Percentiles rank a stretch among this genome's conserved stretches.
Conservation (phyloP, 2,113 vertebrate species). For the Pantherophis guttatus region DNA sequence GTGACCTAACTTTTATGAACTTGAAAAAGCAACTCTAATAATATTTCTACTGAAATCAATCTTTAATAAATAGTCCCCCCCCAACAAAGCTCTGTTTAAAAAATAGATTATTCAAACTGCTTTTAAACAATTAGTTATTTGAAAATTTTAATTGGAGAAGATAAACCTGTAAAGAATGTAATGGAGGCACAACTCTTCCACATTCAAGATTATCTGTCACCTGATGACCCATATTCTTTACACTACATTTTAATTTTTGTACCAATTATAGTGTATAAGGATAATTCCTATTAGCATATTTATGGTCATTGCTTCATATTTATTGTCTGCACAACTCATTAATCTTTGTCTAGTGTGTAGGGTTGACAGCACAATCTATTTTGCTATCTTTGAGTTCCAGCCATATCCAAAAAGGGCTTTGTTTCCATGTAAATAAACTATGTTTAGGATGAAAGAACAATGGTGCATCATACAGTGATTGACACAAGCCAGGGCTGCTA, state of each 20-base stretch:
- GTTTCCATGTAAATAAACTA: conserved; percentile 85
- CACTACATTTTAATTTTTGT: conserved; percentile 83
- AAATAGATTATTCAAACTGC: conserved; percentile 65
- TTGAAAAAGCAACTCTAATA: conserved; percentile 64
- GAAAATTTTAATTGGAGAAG: conserved; percentile 71
- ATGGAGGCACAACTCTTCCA: conserved; percentile 75
- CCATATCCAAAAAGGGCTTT: conserved; percentile 81
- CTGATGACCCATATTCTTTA: conserved; percentile 75
- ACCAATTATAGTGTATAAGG: conserved; percentile 90
- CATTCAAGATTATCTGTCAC: conserved; percentile 84
- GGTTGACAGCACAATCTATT: conserved; percentile 99
- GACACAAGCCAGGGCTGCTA: conserved; percentile 86
- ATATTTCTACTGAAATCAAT: conserved; percentile 60
- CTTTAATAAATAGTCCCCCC: conserved; percentile 54
- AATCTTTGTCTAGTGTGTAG: conserved; percentile 97
- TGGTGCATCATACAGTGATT: conserved; percentile 79
- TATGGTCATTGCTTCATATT: conserved; percentile 98
- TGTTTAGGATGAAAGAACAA: conserved; percentile 78
- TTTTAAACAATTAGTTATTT: conserved; percentile 75
- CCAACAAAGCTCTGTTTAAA: conserved; percentile 59
- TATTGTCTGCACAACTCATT: conserved; percentile 97
- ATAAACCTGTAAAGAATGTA: conserved; percentile 75
- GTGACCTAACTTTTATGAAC: conserved; percentile 53
- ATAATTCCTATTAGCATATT: conserved; percentile 98
- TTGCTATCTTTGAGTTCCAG: conserved; percentile 87